Evolutionary conservation across 2,888 invertebrate species (phyloP).

Genomic region (Dryomyza anilis): DNA sequence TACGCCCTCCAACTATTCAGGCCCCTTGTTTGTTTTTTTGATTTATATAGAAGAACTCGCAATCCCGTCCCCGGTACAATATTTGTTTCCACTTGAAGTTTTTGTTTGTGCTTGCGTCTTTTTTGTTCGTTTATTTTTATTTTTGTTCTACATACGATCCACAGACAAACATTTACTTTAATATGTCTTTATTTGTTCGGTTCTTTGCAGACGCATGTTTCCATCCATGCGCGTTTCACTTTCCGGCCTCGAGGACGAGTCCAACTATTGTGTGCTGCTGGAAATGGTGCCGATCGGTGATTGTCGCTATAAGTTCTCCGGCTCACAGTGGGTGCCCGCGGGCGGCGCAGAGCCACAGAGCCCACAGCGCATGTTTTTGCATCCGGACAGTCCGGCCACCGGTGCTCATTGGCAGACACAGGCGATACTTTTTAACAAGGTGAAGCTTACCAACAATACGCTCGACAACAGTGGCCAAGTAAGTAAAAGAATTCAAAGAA

Average conservation of each 20-base stretch:
- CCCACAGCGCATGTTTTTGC: constrained; percentile 76
- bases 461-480: constrained; percentile 79
- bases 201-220: constrained; percentile 81
- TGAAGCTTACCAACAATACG: constrained; percentile 87
- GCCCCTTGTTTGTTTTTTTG: constrained; percentile 14
- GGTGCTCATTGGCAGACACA: constrained; percentile 88
- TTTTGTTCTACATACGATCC: neutral
- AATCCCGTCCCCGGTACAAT: neutral
- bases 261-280: constrained; percentile 80
- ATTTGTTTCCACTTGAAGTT: neutral
- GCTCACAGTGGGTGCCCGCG: constrained; percentile 83
- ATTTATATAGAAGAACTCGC: neutral
- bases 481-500: no score
- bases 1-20: constrained; percentile 15
- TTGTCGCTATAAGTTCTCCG: constrained; percentile 80
- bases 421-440: constrained; percentile 77
- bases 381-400: constrained; percentile 85
- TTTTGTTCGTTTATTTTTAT: neutral
- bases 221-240: constrained; percentile 81
- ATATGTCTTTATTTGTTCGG: constrained; percentile 3
- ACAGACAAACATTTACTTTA: no score
- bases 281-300: constrained; percentile 79
- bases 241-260: constrained; percentile 77
- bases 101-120: neutral
- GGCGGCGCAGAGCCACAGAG: constrained; percentile 86